A percentile compares a stretch with the other conserved stretches of the same genome.
phyloP scores from a whole-genome alignment of 1,140 invertebrate genomes.

The Microplitis mediator region DNA sequence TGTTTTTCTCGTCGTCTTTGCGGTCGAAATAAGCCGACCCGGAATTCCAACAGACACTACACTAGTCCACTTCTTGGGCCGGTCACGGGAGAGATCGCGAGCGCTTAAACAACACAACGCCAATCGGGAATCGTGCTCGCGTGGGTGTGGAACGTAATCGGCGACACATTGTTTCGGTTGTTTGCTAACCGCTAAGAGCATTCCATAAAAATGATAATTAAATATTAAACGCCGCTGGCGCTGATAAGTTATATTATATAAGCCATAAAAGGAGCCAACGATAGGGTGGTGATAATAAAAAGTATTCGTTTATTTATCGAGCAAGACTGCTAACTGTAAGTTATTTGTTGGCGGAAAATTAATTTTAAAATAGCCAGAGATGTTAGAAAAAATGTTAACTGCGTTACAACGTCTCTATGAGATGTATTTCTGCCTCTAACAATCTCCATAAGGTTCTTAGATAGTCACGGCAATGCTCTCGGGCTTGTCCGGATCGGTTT shows the following conservation, averaged over 20 bases:
- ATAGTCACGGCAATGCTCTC: background rate
- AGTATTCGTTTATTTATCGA: too few species aligned
- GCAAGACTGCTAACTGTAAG: background rate
- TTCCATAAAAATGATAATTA: background rate
- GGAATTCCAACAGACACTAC: slow-evolving; percentile 15
- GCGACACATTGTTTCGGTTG: background rate
- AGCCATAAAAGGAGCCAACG: too few species aligned
- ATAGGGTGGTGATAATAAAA: too few species aligned
- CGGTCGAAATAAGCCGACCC: slow-evolving; percentile 26
- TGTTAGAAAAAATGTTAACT: background rate
- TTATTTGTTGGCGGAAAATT: background rate
- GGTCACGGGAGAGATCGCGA: too few species aligned
- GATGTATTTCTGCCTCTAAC: background rate
- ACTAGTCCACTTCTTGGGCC: background rate
- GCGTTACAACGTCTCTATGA: background rate
- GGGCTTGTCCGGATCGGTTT: slow-evolving; percentile 10
- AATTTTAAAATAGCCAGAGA: background rate
- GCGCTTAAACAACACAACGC: background rate
- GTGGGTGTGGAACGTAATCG: slow-evolving; percentile 19
- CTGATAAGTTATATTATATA: too few species aligned
- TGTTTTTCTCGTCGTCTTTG: background rate
- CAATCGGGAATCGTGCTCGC: background rate
- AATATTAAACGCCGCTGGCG: background rate
- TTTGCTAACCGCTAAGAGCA: background rate
- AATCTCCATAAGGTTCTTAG: background rate